phyloP scores from a whole-genome alignment of 2,797 vertebrate species.

The Xiphophorus birchmanni region DNA sequence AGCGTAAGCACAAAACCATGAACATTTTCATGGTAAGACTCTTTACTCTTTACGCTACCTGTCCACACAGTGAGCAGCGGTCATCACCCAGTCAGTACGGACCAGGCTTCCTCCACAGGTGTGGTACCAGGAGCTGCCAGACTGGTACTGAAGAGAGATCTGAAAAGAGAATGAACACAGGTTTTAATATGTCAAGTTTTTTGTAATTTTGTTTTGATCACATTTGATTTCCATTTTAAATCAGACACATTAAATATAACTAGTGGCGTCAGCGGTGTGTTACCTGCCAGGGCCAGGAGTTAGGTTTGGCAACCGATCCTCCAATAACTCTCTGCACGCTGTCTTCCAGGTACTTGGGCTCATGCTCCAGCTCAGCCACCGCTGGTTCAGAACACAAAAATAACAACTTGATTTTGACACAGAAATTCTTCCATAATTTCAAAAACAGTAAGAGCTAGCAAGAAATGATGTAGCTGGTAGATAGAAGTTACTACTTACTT shows the following conservation, averaged over 20 bases:
- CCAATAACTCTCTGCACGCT: slow-evolving; percentile 68
- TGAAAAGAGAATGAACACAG: slow-evolving; percentile 42
- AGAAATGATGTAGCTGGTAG: background rate
- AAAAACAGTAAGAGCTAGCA: background rate
- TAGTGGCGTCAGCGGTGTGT: background rate
- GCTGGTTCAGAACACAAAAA: slow-evolving; percentile 36
- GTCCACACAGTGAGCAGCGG: slow-evolving; percentile 90
- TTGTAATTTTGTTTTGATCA: background rate
- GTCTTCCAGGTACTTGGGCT: slow-evolving; percentile 74
- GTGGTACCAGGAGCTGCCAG: slow-evolving; percentile 78
- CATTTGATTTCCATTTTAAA: background rate
- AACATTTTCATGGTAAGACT: background rate
- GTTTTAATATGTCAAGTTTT: background rate
- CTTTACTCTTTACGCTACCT: slow-evolving; percentile 62
- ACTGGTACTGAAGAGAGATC: slow-evolving; percentile 89
- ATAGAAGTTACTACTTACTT: background rate
- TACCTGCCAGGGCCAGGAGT: slow-evolving; percentile 85
- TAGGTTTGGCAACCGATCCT: slow-evolving; percentile 66
- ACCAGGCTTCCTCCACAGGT: slow-evolving; percentile 90
- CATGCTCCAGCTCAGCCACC: slow-evolving; percentile 62
- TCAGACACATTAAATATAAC: background rate
- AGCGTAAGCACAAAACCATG: background rate
- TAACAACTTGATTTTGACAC: background rate
- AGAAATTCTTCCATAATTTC: background rate
- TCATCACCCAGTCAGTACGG: slow-evolving; percentile 85